A percentile compares a stretch with the other conserved stretches of the same genome.
Conservation (phyloP, 1,140 invertebrate genomes). For the Platorchestia sp. region DNA sequence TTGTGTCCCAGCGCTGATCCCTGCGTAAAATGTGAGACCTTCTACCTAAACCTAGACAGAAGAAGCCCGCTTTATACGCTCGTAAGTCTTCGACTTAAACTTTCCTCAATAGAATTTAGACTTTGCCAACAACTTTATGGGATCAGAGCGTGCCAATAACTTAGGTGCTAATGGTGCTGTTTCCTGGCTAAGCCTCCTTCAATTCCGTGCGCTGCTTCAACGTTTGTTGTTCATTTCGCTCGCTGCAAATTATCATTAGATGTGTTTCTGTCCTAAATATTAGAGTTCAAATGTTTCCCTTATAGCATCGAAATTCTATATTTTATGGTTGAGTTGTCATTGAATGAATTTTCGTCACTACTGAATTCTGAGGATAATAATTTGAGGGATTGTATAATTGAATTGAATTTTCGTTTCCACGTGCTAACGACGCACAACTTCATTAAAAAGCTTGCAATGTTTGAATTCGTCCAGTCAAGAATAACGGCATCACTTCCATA, state of each 20-base stretch:
- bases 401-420: too few relatives aligned
- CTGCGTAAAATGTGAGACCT: background rate
- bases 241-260: background rate
- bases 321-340: background rate
- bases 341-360: background rate
- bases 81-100: conserved; percentile 38
- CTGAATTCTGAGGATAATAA: too few relatives aligned
- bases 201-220: background rate
- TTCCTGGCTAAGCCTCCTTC: background rate
- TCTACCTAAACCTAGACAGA: conserved; percentile 32
- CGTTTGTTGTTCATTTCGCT: background rate
- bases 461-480: too few relatives aligned
- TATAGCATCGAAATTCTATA: background rate
- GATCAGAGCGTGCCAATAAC: conserved; percentile 5
- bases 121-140: conserved; percentile 12
- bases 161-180: conserved; percentile 35
- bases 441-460: too few relatives aligned
- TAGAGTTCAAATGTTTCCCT: background rate
- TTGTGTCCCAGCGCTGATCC: background rate
- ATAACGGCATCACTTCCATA: too few relatives aligned
- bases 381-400: too few relatives aligned
- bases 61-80: conserved; percentile 32
- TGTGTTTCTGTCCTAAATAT: background rate
- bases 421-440: too few relatives aligned
- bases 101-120: conserved; percentile 46